A percentile compares a stretch with the other conserved stretches of the same genome.
Conservation (phyloP, 1,140 invertebrate species). For the Zaprionus tsacasi region DNA sequence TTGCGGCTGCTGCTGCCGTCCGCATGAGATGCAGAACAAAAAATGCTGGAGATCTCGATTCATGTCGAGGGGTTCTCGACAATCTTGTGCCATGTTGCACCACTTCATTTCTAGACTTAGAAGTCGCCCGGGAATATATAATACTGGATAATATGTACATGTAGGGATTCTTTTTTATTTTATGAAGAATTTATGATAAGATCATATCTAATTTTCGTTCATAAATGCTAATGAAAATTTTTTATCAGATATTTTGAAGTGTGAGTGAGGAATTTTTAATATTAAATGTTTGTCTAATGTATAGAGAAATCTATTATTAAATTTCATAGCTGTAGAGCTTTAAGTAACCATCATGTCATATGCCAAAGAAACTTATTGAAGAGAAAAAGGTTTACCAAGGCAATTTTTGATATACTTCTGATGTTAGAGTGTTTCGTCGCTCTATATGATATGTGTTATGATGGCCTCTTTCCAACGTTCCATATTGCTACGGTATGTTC, state of each 20-base stretch:
- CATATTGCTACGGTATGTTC: neutral
- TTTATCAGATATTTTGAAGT: too few relatives aligned
- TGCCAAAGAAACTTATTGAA: too few relatives aligned
- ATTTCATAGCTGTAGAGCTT: slow-evolving; percentile 3
- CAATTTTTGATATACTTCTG: too few relatives aligned
- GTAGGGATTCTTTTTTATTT: neutral
- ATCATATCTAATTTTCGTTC: neutral
- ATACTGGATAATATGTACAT: neutral
- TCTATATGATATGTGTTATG: slow-evolving; percentile 47
- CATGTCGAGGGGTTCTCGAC: slow-evolving; percentile 33
- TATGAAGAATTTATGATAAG: neutral
- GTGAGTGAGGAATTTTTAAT: too few relatives aligned
- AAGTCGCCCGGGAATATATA: neutral
- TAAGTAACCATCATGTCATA: slow-evolving; percentile 3
- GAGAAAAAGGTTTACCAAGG: too few relatives aligned
- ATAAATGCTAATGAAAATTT: neutral
- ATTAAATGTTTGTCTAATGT: too few relatives aligned
- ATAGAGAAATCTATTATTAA: too few relatives aligned
- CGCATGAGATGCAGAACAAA: slow-evolving; percentile 7
- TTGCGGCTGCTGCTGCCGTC: slow-evolving; percentile 50
- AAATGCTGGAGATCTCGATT: slow-evolving; percentile 23
- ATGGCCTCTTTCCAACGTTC: slow-evolving; percentile 26
- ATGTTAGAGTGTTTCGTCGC: slow-evolving; percentile 5
- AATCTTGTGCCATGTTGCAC: neutral
- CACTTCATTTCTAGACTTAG: neutral